Evolutionary conservation across 30 jellyfish, hydroid and myxozoan genomes (phyloP), one percentile per base, ranked within the genome.

Genomic region (Cassiopea xamachana): DNA sequence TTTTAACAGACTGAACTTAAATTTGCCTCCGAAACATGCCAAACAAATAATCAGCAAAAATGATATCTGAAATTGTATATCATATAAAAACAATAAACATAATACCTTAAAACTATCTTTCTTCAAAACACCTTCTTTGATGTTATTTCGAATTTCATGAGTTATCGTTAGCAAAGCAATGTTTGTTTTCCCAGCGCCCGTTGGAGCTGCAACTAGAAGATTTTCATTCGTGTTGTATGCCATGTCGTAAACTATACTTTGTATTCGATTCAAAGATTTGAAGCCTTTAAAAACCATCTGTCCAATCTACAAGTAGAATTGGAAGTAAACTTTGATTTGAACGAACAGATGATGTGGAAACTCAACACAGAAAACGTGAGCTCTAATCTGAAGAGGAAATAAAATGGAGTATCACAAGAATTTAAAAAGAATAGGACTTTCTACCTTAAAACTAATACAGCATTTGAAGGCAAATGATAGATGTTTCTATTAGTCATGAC

Each of bases 121-220:
- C 61, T 87, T 97, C 14, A 93, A 73, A 79, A 93, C 98, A 46
- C 98, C 98, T 47, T 75, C 92, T 50, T 92, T 76, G 60, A 97
- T 93, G 83, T 96, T 83, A 17, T 93, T 90, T 46, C 73, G 74
- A 27, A 97, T 73, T 79, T 97, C 99, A 64, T 94, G 98, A 8
- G 82, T 85, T 10, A 97, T 94, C 2, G 99, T 91, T 73, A 97
- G 81, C 83, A 97, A 78, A 12, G 99, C 99, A 62, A 97, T 97
- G 80, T 97, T 97, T n/a, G 99, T 97, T 68, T 97, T 97, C 18
- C 99, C 99, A 1, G 99, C 99, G 48, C 99, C 99, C 43, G 99
- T 97, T 10, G 99, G 99, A 1, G 99, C 99, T 1, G 98, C 97
- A 39, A 97, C 98, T 64, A 97, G 96, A 2, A 97, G 91, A 85